Conservation (phyloP, 2,113 vertebrate genomes). For the Prietella phreatophila region DNA sequence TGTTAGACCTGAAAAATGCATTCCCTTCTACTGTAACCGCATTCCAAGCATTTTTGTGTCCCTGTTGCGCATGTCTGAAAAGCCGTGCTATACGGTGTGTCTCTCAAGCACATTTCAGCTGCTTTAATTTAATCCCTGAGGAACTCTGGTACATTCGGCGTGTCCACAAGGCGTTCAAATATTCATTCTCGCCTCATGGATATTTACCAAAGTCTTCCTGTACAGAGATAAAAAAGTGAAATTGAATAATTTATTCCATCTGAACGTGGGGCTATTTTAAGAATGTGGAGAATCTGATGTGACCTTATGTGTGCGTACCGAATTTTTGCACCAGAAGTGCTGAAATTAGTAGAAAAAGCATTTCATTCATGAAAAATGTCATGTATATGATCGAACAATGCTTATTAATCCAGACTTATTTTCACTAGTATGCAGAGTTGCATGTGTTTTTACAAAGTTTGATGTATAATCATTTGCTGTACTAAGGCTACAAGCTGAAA, state of each 20-base stretch:
- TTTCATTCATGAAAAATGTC: neutral
- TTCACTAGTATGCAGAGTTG: neutral
- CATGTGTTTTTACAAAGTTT: neutral
- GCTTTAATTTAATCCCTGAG: neutral
- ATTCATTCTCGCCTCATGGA: constrained; percentile 72
- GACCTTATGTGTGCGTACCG: neutral
- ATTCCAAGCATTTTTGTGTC: neutral
- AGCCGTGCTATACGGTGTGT: neutral
- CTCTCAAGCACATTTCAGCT: neutral
- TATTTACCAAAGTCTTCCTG: constrained; percentile 65
- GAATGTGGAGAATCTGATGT: constrained; percentile 53
- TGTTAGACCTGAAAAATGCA: neutral
- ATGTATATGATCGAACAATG: neutral
- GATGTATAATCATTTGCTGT: neutral
- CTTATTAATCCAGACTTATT: neutral
- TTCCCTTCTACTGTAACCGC: neutral
- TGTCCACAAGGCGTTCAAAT: constrained; percentile 66
- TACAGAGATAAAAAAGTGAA: constrained; percentile 59
- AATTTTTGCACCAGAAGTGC: neutral
- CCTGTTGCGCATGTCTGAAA: neutral
- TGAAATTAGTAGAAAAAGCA: neutral
- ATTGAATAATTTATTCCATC: constrained; percentile 74
- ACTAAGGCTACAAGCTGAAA: too few relatives aligned
- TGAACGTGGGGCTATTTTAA: constrained; percentile 69
- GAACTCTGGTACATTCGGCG: constrained; percentile 61